phyloP scores from a whole-genome alignment of 2,113 vertebrate genomes.

The Campylomormyrus numenius region DNA sequence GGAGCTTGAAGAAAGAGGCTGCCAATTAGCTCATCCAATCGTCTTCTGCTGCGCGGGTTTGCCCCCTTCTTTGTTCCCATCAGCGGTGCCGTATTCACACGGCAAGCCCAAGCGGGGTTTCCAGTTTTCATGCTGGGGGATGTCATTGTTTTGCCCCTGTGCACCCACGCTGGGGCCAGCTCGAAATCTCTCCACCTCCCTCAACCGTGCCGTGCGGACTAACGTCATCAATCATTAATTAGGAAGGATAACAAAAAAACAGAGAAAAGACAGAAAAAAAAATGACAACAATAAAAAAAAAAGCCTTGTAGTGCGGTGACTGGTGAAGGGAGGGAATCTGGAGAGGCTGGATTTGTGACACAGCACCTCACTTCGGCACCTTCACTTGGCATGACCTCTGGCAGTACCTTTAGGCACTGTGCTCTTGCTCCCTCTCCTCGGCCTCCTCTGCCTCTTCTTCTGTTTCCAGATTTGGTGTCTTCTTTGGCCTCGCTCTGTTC shows the following conservation, averaged over 20 bases:
- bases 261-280: neutral
- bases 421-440: neutral
- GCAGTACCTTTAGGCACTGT: neutral
- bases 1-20: neutral
- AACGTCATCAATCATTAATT: neutral
- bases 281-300: no score
- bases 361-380: neutral
- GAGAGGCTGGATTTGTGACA: neutral
- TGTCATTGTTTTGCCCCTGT: neutral
- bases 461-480: neutral
- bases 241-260: neutral
- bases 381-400: neutral
- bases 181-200: no score
- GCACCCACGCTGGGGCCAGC: neutral
- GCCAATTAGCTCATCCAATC: neutral
- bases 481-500: neutral
- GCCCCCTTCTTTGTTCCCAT: constrained; percentile 19
- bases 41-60: neutral
- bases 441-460: neutral
- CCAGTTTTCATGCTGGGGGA: neutral
- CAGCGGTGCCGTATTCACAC: neutral
- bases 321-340: neutral
- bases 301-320: neutral
- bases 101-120: neutral
- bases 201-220: neutral